Evolutionary conservation across 2,797 vertebrate species (phyloP).

Genomic region (Varecia variegata): DNA sequence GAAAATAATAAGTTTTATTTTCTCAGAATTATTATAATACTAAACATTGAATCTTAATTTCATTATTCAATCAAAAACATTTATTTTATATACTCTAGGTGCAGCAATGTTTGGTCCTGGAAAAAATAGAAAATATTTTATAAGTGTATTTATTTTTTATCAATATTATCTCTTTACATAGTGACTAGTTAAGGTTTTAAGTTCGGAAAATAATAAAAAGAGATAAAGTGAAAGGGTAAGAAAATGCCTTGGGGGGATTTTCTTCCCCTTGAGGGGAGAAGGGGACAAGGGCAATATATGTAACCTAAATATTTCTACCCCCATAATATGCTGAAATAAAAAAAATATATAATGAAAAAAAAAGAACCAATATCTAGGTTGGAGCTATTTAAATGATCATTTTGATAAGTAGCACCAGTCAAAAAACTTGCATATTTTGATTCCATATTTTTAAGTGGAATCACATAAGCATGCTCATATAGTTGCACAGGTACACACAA

Average conservation of each 20-base stretch:
- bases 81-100: not conserved
- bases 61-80: not conserved
- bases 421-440: not conserved
- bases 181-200: not conserved
- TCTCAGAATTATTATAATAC: not conserved
- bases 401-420: not conserved
- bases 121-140: not conserved
- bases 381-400: not conserved
- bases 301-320: too few relatives aligned
- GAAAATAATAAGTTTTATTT: not conserved
- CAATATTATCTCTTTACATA: not conserved
- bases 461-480: not conserved
- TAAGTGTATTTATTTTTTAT: not conserved
- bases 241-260: not conserved
- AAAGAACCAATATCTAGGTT: not conserved
- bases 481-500: too few relatives aligned
- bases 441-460: not conserved
- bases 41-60: not conserved
- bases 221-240: not conserved
- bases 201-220: not conserved
- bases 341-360: too few relatives aligned
- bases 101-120: not conserved
- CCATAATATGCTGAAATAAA: too few relatives aligned
- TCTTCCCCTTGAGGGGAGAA: fast-evolving
- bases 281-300: too few relatives aligned